Conservation (phyloP, 1,140 invertebrate species). For the Berghia stephanieae region DNA sequence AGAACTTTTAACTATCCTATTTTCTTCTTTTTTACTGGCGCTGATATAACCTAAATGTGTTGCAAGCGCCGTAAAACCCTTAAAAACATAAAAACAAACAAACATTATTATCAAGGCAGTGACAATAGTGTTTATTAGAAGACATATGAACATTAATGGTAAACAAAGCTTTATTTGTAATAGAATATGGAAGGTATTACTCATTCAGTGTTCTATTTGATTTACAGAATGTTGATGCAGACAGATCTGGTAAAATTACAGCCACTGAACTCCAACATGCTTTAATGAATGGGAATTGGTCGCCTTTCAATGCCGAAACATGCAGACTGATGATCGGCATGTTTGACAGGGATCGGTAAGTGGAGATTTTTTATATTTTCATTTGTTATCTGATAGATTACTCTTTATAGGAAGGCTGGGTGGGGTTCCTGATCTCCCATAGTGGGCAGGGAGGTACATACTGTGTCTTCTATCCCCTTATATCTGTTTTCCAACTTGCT, state of each 20-base stretch:
- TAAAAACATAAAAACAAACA: not conserved
- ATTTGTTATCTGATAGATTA: too few relatives aligned
- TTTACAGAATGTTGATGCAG: slow-evolving; percentile 79
- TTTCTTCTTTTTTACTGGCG: too few relatives aligned
- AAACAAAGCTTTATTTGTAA: not conserved
- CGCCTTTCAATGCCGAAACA: slow-evolving; percentile 65
- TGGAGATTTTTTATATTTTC: not conserved
- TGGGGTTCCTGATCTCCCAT: too few relatives aligned
- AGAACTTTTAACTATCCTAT: too few relatives aligned
- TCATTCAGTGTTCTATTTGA: not conserved
- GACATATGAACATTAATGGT: not conserved
- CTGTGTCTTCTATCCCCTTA: too few relatives aligned
- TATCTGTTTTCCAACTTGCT: too few relatives aligned
- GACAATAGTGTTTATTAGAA: not conserved
- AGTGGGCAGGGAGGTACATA: too few relatives aligned
- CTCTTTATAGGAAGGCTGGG: too few relatives aligned
- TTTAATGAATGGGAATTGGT: slow-evolving; percentile 66
- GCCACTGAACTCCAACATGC: slow-evolving; percentile 62
- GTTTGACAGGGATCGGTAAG: slow-evolving; percentile 68
- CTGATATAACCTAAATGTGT: too few relatives aligned
- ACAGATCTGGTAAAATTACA: slow-evolving; percentile 72
- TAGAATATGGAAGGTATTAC: not conserved
- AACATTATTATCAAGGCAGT: too few relatives aligned
- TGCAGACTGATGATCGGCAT: slow-evolving; percentile 77
- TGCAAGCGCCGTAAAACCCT: too few relatives aligned